Conservation (phyloP, 2,888 invertebrate genomes). For the Pyrrhosoma nymphula region DNA sequence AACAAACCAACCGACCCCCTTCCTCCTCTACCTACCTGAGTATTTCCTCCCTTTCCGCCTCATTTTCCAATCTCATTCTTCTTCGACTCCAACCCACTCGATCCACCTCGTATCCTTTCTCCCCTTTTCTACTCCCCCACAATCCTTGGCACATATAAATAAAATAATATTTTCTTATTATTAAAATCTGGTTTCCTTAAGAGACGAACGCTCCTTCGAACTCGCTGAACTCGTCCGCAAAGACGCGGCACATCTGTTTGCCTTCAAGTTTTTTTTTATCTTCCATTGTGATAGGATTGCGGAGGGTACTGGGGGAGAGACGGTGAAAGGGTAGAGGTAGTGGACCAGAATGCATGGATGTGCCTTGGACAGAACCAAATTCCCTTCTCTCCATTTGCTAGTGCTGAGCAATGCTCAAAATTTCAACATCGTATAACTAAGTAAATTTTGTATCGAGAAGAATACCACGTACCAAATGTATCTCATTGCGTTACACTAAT, state of each 20-base stretch:
- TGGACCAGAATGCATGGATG: not conserved
- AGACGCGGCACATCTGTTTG: slow-evolving; percentile 13
- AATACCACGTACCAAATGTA: too few species aligned
- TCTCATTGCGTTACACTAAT: too few species aligned
- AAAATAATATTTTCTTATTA: slow-evolving; percentile 6
- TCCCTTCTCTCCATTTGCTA: not conserved
- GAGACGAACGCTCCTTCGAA: not conserved
- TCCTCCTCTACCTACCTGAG: not conserved
- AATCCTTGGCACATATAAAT: not conserved
- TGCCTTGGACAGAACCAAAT: not conserved
- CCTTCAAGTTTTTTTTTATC: not conserved
- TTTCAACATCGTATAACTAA: too few species aligned
- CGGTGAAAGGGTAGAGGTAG: not conserved
- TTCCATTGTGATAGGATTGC: not conserved
- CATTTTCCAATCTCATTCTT: too few species aligned
- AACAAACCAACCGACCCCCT: not conserved
- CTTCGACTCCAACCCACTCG: too few species aligned
- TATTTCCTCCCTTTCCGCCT: not conserved
- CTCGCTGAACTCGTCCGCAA: not conserved
- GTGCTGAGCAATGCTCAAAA: too few species aligned
- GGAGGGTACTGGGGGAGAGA: not conserved
- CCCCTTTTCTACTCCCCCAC: not conserved
- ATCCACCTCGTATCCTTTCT: not conserved
- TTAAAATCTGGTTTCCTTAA: slow-evolving; percentile 48
- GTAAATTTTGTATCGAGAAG: too few species aligned